Percentiles rank a stretch among this genome's conserved stretches.
phyloP scores from a whole-genome alignment of 2,888 invertebrate species.

The Petrophora chlorosata region DNA sequence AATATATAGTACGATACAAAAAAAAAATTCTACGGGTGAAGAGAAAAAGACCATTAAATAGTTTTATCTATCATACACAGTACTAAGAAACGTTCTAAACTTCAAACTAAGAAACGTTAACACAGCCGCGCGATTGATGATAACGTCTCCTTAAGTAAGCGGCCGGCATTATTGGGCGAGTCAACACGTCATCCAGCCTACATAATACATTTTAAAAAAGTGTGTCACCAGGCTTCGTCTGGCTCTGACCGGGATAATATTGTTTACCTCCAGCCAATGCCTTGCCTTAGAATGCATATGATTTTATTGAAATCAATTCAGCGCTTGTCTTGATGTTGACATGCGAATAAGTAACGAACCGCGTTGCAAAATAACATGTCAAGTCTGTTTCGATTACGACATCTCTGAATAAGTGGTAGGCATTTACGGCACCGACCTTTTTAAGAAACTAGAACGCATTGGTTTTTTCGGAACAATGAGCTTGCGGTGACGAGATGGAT shows the following conservation, averaged over 20 bases:
- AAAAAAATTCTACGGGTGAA: too few species aligned
- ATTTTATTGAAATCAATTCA: conserved; percentile 36
- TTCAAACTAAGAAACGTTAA: too few species aligned
- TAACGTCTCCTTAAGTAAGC: too few species aligned
- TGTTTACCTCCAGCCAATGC: conserved; percentile 17
- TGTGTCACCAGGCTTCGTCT: conserved; percentile 19
- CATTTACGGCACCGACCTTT: conserved; percentile 22
- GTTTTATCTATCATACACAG: too few species aligned
- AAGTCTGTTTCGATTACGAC: conserved; percentile 36
- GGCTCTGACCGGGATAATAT: conserved; percentile 13
- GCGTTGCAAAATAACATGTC: conserved; percentile 36
- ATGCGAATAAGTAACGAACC: conserved; percentile 36
- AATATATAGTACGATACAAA: too few species aligned
- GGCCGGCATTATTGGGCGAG: conserved; percentile 2
- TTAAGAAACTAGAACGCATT: conserved; percentile 27
- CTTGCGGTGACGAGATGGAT: conserved; percentile 4
- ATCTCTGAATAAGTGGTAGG: conserved; percentile 30
- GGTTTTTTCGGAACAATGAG: conserved; percentile 16
- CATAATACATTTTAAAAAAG: conserved; percentile 11
- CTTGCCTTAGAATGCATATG: conserved; percentile 22
- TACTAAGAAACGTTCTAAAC: too few species aligned
- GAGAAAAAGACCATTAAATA: too few species aligned
- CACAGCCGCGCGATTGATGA: too few species aligned
- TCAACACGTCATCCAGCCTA: conserved; percentile 6
- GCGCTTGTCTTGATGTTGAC: conserved; percentile 35